Conservation (phyloP, 2,797 vertebrate species). For the Melanotaenia boesemani region DNA sequence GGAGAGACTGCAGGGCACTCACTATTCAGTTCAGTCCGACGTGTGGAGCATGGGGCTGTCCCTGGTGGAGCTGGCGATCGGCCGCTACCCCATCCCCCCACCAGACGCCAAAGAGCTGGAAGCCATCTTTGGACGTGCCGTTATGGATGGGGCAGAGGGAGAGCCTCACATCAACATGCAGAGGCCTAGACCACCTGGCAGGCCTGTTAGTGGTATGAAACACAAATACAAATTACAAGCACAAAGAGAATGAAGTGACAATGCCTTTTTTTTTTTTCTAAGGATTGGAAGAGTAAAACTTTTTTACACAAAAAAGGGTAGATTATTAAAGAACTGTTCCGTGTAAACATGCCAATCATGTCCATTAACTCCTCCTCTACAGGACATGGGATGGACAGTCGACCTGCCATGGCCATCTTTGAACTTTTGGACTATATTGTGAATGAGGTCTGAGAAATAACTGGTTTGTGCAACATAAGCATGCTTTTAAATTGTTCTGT, state of each 20-base stretch:
- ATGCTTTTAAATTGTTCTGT: constrained; percentile 7
- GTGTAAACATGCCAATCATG: constrained; percentile 4
- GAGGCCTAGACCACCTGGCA: constrained; percentile 90
- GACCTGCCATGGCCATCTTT: constrained; percentile 98
- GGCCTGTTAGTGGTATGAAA: constrained; percentile 91
- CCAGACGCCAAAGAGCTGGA: constrained; percentile 96
- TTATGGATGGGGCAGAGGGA: constrained; percentile 88
- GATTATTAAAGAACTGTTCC: neutral
- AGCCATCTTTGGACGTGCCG: constrained; percentile 91
- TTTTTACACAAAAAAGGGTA: neutral
- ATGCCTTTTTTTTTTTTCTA: neutral
- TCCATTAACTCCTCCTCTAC: constrained; percentile 28
- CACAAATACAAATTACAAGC: neutral
- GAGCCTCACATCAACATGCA: constrained; percentile 89
- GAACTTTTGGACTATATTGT: constrained; percentile 99
- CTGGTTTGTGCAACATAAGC: constrained; percentile 23
- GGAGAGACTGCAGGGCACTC: constrained; percentile 97
- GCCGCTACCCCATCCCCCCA: constrained; percentile 97
- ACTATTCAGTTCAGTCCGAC: constrained; percentile 98
- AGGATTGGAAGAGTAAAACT: neutral
- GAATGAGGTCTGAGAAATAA: constrained; percentile 89
- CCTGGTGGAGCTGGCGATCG: constrained; percentile 95
- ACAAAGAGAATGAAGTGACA: neutral
- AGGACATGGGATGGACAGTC: constrained; percentile 93
- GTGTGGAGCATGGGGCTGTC: constrained; percentile 99